Evolutionary conservation across 2,888 invertebrate genomes (phyloP).

Genomic region (Athalia rosae): DNA sequence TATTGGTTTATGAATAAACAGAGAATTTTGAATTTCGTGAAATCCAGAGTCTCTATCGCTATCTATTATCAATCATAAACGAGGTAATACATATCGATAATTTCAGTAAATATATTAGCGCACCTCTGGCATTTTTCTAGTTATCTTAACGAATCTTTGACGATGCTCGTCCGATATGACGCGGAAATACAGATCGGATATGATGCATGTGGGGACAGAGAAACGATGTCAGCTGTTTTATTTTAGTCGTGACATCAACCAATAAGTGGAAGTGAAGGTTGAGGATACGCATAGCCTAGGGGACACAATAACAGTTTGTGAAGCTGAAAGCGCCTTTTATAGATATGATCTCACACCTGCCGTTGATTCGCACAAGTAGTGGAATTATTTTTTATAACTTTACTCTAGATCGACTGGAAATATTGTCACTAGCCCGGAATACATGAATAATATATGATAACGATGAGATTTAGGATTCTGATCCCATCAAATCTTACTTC

Average conservation of each 20-base stretch:
- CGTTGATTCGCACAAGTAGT: conserved; percentile 56
- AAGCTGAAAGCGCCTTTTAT: conserved; percentile 57
- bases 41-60: background rate
- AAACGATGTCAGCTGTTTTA: conserved; percentile 60
- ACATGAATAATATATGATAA: background rate
- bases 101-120: background rate
- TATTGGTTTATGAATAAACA: conserved; percentile 24
- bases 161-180: conserved; percentile 1
- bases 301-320: conserved; percentile 51
- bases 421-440: background rate
- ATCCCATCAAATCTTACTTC: background rate
- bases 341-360: conserved; percentile 63
- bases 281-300: conserved; percentile 50
- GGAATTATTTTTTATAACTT: conserved; percentile 23
- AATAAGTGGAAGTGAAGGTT: conserved; percentile 62
- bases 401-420: background rate
- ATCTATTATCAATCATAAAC: background rate
- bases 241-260: conserved; percentile 67
- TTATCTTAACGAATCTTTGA: conserved; percentile 6
- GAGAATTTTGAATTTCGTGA: background rate
- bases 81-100: background rate
- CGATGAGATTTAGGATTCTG: background rate
- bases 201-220: background rate
- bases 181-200: conserved; percentile 20
- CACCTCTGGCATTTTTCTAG: background rate